A percentile compares a stretch with the other conserved stretches of the same genome.
These are phyloP conservation scores for Apamea sordens DNA, from an alignment of 2,888 invertebrate species.

Conservation along the genomic window DNA sequence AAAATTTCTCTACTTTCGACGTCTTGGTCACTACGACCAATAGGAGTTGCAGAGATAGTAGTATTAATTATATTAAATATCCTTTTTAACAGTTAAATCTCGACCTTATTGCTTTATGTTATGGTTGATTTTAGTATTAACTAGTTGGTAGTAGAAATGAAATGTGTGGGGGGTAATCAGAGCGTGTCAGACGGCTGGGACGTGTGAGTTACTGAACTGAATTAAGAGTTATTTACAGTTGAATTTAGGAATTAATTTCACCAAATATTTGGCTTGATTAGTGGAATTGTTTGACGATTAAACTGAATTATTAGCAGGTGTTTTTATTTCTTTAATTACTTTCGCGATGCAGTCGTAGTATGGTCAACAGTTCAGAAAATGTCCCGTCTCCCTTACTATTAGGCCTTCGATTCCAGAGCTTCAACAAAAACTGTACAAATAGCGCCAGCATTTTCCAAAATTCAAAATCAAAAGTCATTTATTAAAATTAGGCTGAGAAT, in stretches of 20 bases:
- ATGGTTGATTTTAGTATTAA: slow-evolving; percentile 40
- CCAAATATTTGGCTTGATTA: slow-evolving; percentile 63
- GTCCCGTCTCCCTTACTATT: neutral
- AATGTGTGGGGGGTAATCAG: slow-evolving; percentile 85
- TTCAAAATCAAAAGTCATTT: too few species aligned
- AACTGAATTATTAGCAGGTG: neutral
- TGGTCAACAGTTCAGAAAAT: neutral
- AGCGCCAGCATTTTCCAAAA: neutral
- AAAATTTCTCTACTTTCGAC: slow-evolving; percentile 87
- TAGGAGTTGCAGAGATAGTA: slow-evolving; percentile 80
- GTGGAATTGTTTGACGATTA: slow-evolving; percentile 37
- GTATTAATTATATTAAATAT: slow-evolving; percentile 81
- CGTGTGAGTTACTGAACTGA: slow-evolving; percentile 85
- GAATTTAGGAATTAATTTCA: slow-evolving; percentile 72
- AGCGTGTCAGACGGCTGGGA: slow-evolving; percentile 84
- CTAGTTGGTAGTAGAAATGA: slow-evolving; percentile 82
- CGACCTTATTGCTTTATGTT: slow-evolving; percentile 42
- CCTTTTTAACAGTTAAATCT: slow-evolving; percentile 71
- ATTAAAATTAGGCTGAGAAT: too few species aligned
- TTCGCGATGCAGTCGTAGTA: neutral
- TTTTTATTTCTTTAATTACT: too few species aligned
- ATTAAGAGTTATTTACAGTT: slow-evolving; percentile 85
- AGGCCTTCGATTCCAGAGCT: neutral
- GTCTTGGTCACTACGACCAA: slow-evolving; percentile 82
- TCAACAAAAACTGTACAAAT: neutral